Base-by-base conservation (phyloP, 2,113 vertebrate species). In the Lycocorax pyrrhopterus region DNA sequence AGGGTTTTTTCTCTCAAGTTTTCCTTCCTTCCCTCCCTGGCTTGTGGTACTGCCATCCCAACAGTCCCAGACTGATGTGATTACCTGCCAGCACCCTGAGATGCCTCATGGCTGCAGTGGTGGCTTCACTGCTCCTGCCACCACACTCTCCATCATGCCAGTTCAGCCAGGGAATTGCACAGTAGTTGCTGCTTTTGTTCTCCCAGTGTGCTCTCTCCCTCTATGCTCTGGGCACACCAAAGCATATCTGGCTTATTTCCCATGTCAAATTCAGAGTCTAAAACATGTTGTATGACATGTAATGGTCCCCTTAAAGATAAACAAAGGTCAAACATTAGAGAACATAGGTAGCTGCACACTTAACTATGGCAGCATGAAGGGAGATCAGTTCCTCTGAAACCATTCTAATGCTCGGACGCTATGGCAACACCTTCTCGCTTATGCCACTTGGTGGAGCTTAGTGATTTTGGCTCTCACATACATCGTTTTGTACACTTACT, bases 361-460 rank as follows among this genome's bases (percentile, higher is more conserved):
- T 73, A 14, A 29, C 78, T 68, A 49, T 11, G 35, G 58, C 41
- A 62, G 73, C 41, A 8, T 19, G 26, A 33, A 52, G 12, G 37
- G 59, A 43, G 37, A 69, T 30, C 2, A 20, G 21, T 22, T 6
- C 73, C 41, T 55, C 35, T 79, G 69, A 53, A 80, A 51, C 37
- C 41, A 4, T 51, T 59, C 41, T 30, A 37, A 26, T 1, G 9
- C 74, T n/a, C 1, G 0, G 20, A 27, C 0, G 0, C 77, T 47
- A 15, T 77, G 68, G 80, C 76, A 76, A 92, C 51, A 89, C 59
- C 55, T 94, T 87, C 96, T 85, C 67, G 84, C 37, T 86, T 47
- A 7, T 83, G 93, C 97, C 97, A 95, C 94, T 96, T 97, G 95
- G 92, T 97, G 96, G 96, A 96, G 96, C 96, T 94, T 97, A 89